Base-by-base conservation (phyloP, 53 echinoderm and acorn worm species). In the Henricia sp. region DNA sequence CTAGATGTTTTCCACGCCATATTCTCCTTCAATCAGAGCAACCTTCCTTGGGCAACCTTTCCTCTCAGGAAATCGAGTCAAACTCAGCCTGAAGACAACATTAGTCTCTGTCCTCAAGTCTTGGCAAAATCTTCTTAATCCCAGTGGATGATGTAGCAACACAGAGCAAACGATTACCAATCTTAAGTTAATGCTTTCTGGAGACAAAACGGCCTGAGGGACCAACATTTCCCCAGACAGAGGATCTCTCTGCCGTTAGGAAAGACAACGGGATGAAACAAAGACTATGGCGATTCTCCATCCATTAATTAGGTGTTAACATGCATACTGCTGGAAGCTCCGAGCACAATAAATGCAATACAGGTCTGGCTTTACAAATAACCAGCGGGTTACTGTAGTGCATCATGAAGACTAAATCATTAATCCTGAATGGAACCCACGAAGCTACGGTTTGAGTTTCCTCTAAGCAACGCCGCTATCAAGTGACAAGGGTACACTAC, bases 281-380 rank as follows among this genome's bases (percentile, higher is more conserved):
- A 35, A 21, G 33, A 21, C 20, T 53, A 19, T 35, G 51, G 13
- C n/a, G 20, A 76, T 14, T 42, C 41, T 23, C 30, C 59, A 19
- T 28, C 59, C 57, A 39, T 25, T 41, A 39, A 58, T 76, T 56
- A 58, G 58, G 56, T 76, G 76, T 59, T 39, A 57, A 76, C 76
- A 76, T 30, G 41, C 5, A 42, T 25, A 57, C 17, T 76, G 57
- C 76, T 40, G 23, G 14, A n/a, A 58, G 76, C 56, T 52, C 9
- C 9, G 21, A 9, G 37, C 24, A 4, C 25, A n/a, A 17, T 13
- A 67, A 67, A 67, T 16, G 46, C 58, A 74, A 23, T 23, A 14
- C 10, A 19, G 5, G 16, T 76, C 25, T 57, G 28, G 41, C 24
- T 40, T 57, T 56, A 4, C 25, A 35, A 55, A 76, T 40, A 21